Base-by-base conservation (phyloP, 2,113 vertebrate genomes). In the Xenopus laevis region DNA sequence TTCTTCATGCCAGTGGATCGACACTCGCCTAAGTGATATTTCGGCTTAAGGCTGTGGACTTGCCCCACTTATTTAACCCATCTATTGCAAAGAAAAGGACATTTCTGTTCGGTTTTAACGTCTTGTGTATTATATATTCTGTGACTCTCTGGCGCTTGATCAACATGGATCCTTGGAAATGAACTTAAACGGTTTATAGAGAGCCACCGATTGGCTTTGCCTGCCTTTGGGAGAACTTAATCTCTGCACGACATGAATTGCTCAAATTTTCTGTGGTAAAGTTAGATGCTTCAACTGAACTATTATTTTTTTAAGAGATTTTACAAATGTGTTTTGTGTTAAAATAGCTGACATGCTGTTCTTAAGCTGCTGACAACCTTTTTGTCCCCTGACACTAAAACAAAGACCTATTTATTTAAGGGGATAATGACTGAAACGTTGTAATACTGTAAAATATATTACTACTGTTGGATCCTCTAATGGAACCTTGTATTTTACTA, bases 1-100 rank as follows among this genome's bases (percentile, higher is more conserved):
- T 86, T 86, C 0, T 90, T 96, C 77, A 82, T 92, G 46, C 91
- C 92, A 3, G 86, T 95, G 10, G 92, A 94, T 85, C 91, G 93
- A 82, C 88, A 93, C 76, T 91, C 93, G 0, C 90, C 94, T 27
- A 98, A 98, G 83, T 94, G 91, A 89, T 79, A 71, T 1, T 50
- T 50, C 11, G 1, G 47, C 15, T 9, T 13, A 16, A 13, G 11
- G 4, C 18, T 47, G 86, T 60, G 58, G 67, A 17, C 84, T 78
- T 79, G 71, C 23, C 58, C 70, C 78, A 66, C 72, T 9, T 53
- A 59, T 18, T 33, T n/a, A 1, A 16, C 8, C 53, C 17, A 18
- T 8, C 18, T 16, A n/a, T 16, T 55, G 52, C 16, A 7, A 17
- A 72, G 30, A 79, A 81, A 74, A 81, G 79, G 84, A 80, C 80